Evolutionary conservation across 2,888 invertebrate species (phyloP).

Genomic region (Branchipolynoe longqiensis): DNA sequence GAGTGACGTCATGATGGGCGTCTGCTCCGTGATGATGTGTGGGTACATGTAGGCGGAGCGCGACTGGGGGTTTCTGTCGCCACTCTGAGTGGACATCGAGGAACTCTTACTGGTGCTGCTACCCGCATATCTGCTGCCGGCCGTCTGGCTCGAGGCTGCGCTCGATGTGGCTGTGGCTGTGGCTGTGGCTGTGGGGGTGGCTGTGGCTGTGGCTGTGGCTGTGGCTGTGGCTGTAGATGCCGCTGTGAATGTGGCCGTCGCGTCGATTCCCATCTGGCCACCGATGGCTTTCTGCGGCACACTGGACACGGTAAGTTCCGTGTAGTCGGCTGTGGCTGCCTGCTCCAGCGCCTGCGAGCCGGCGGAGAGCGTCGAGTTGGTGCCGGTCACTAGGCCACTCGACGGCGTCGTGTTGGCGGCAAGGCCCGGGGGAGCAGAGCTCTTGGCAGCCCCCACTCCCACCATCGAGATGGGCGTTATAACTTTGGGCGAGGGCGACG

Average conservation of each 20-base stretch:
- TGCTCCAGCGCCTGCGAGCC: neutral
- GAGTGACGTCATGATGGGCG: neutral
- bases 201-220: neutral
- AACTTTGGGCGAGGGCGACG: slow-evolving; percentile 70
- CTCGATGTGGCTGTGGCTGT: no score
- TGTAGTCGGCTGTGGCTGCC: neutral
- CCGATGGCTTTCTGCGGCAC: neutral
- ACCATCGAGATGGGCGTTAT: neutral
- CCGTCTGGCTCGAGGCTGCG: no score
- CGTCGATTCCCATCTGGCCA: neutral
- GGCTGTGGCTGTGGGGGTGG: no score
- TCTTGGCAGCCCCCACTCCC: neutral
- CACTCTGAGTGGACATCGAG: slow-evolving; percentile 22
- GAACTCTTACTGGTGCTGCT: no score
- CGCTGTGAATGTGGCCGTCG: slow-evolving; percentile 12
- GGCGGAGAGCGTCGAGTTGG: slow-evolving; percentile 28
- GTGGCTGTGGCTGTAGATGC: neutral
- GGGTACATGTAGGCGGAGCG: no score
- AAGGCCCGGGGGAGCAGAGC: neutral
- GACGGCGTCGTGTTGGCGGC: slow-evolving; percentile 22
- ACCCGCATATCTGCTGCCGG: no score
- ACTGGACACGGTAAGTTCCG: no score
- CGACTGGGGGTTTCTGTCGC: no score
- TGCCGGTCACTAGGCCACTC: slow-evolving; percentile 21
- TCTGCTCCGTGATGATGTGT: no score